These are phyloP conservation scores for Drosophila littoralis DNA, from an alignment of 1,140 invertebrate species.

Conservation along the genomic window DNA sequence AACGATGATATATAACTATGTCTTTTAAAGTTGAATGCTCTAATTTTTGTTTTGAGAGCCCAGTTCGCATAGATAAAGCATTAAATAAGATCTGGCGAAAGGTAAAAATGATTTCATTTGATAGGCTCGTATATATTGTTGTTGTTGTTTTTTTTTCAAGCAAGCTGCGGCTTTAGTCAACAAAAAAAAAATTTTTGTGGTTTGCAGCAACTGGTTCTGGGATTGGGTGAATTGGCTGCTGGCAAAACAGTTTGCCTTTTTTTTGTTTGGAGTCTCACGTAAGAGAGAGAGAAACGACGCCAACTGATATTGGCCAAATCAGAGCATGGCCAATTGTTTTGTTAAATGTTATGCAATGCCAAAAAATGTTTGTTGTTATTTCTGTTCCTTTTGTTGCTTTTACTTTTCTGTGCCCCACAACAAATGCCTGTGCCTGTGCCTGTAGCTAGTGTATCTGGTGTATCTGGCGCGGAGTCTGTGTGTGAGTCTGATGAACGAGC, in stretches of 20 bases:
- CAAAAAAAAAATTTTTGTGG: slow-evolving; percentile 18
- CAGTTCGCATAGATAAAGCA: neutral
- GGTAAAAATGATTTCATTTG: slow-evolving; percentile 32
- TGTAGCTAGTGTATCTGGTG: too few relatives aligned
- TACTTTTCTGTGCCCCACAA: slow-evolving; percentile 37
- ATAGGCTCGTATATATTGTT: slow-evolving; percentile 1
- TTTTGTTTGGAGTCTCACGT: slow-evolving; percentile 57
- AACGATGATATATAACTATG: neutral
- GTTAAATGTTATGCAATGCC: slow-evolving; percentile 69
- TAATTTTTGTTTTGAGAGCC: slow-evolving; percentile 33
- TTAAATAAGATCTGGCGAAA: slow-evolving; percentile 34
- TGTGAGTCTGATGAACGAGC: neutral
- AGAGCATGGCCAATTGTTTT: slow-evolving; percentile 80
- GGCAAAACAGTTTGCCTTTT: slow-evolving; percentile 55
- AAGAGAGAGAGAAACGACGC: slow-evolving; percentile 12
- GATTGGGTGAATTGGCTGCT: slow-evolving; percentile 18
- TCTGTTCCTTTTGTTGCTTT: slow-evolving; percentile 55
- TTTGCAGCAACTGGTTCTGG: slow-evolving; percentile 72
- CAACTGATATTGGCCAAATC: slow-evolving; percentile 74
- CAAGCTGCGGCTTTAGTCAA: slow-evolving; percentile 9
- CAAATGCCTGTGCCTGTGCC: neutral
- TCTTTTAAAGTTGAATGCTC: neutral
- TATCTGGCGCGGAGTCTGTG: neutral
- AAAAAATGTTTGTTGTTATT: slow-evolving; percentile 40
- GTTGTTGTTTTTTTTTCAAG: slow-evolving; percentile 15